Base-by-base conservation (phyloP, 2,113 vertebrate species). In the Bagarius yarrelli region DNA sequence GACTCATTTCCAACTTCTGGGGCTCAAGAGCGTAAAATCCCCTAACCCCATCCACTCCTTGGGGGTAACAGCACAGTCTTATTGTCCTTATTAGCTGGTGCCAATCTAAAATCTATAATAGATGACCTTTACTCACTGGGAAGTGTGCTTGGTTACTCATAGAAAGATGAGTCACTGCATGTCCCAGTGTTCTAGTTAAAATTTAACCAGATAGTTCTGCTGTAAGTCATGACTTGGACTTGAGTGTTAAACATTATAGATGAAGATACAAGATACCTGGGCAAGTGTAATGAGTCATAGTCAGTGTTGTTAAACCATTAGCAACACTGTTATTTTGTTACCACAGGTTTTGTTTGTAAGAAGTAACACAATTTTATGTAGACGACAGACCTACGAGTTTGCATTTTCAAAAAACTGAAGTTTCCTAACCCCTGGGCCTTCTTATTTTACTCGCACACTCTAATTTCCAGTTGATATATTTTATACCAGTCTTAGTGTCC, bases 1-100 rank as follows among this genome's bases (percentile, higher is more conserved):
- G 81, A 86, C 78, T 86, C 85, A 86, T 4, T 25, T 34, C 47
- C 55, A 40, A 36, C 36, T 59, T 76, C 56, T 77, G 73, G 27
- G 30, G 25, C 61, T 61, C 34, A 32, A 66, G 76, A 70, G 63
- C 53, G 76, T 81, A 78, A 53, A 80, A 78, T 80, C 72, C 63
- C 77, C 80, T 78, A 67, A 60, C 50, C 2, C 64, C 61, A 44
- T 55, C 56, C 19, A 34, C 50, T 82, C 63, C 72, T 80, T 25
- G n/a, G 50, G 44, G 82, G 59, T 79, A 44, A 79, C 19, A 34
- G 53, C n/a, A 21, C 36, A 44, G 25, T 27, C 59, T 81, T 23
- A 70, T 74, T 34, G 59, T 78, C 34, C 14, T 53, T 27, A 56
- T 30, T 64, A 77, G 47, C 64, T 80, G 16, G 66, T 85, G 23